Conservation (phyloP, 2,113 vertebrate genomes). For the Dasyprocta punctata region DNA sequence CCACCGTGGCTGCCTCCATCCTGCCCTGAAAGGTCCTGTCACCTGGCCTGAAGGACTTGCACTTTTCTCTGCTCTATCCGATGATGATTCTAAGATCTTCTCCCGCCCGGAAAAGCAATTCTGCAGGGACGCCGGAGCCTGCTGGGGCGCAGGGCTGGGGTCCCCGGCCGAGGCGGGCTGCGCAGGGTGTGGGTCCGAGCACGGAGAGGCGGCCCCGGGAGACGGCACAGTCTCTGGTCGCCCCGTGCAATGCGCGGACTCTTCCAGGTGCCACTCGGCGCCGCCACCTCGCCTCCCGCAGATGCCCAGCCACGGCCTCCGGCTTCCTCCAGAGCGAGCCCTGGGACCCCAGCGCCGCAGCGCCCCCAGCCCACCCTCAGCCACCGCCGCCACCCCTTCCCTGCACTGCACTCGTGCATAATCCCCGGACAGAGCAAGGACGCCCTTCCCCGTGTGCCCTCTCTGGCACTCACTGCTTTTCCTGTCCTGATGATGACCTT, state of each 20-base stretch:
- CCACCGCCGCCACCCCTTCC: neutral
- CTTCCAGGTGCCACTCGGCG: too few species aligned
- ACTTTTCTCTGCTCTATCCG: conserved; percentile 97
- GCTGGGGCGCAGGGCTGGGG: too few species aligned
- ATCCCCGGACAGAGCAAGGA: neutral
- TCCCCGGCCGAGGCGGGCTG: too few species aligned
- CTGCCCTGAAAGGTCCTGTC: conserved; percentile 94
- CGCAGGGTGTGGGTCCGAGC: neutral
- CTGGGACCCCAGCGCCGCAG: neutral
- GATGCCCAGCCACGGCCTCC: too few species aligned
- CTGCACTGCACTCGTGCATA: neutral
- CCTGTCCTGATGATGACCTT: neutral
- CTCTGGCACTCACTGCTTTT: neutral
- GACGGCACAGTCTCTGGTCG: too few species aligned
- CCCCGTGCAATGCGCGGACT: too few species aligned
- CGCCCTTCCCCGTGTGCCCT: too few species aligned
- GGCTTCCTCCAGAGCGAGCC: neutral
- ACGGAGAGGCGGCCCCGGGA: too few species aligned
- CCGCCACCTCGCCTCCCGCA: too few species aligned
- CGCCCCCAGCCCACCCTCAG: neutral
- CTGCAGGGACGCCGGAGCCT: neutral
- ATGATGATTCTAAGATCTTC: conserved; percentile 89
- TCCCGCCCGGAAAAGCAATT: neutral
- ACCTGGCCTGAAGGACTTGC: conserved; percentile 95
- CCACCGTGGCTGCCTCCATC: conserved; percentile 88